Evolutionary conservation across 2,888 invertebrate genomes (phyloP).

Genomic region (Diarsia mendica): DNA sequence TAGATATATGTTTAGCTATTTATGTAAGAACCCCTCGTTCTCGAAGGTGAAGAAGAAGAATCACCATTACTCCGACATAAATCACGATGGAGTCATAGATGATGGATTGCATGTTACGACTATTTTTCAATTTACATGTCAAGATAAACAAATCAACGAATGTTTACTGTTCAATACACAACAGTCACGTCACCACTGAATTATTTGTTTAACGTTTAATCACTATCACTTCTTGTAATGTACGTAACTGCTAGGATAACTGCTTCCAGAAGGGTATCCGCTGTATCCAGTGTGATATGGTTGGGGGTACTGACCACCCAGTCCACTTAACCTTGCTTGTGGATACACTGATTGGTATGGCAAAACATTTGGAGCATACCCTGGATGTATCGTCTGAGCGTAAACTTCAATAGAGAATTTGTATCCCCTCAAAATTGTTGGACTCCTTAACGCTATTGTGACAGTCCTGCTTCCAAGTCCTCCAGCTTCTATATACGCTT

Average conservation of each 20-base stretch:
- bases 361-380: constrained; percentile 19
- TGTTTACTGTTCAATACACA: constrained; percentile 11
- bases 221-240: constrained; percentile 41
- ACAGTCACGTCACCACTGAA: not conserved
- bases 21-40: too few species aligned
- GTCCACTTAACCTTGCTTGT: constrained; percentile 43
- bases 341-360: constrained; percentile 36
- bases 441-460: constrained; percentile 82
- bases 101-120: not conserved
- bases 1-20: too few species aligned
- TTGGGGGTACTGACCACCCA: constrained; percentile 32
- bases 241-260: constrained; percentile 34
- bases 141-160: not conserved
- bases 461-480: constrained; percentile 82
- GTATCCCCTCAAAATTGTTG: constrained; percentile 82
- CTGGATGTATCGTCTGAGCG: constrained; percentile 69
- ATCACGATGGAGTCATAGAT: not conserved
- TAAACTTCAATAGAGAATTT: constrained; percentile 83
- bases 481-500: constrained; percentile 80
- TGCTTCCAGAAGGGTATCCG: constrained; percentile 44
- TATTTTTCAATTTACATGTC: not conserved
- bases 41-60: too few species aligned
- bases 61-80: too few species aligned
- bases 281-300: constrained; percentile 35
- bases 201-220: constrained; percentile 21